A percentile compares a stretch with the other conserved stretches of the same genome.
Evolutionary conservation across 2,888 invertebrate species (phyloP).

Genomic region (Orthonychiurus folsomi): DNA sequence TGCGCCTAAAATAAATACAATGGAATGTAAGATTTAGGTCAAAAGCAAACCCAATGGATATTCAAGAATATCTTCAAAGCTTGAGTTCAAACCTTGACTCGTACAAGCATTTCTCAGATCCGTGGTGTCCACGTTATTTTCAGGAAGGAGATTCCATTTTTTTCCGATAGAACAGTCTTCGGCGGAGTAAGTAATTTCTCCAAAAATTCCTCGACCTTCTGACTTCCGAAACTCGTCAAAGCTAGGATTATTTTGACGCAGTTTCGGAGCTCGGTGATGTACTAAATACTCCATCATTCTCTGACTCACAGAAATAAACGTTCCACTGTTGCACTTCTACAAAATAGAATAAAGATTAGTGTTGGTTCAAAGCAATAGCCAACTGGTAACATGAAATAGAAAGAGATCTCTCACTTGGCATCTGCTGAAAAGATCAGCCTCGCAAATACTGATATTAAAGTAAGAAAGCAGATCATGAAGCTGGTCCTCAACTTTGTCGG

Average conservation of each 20-base stretch:
- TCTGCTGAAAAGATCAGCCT: constrained; percentile 59
- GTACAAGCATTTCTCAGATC: neutral
- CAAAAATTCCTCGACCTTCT: neutral
- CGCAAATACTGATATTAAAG: constrained; percentile 57
- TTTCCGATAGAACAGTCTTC: neutral
- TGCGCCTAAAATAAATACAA: too few relatives aligned
- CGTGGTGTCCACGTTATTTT: neutral
- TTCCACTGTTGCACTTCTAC: constrained; percentile 16
- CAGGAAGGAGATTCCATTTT: neutral
- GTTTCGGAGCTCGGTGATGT: neutral
- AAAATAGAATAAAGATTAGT: neutral
- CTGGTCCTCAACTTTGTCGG: constrained; percentile 54
- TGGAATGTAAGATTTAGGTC: too few relatives aligned
- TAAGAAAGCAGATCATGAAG: constrained; percentile 56
- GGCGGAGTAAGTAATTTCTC: neutral
- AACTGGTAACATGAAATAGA: neutral
- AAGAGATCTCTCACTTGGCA: constrained; percentile 54
- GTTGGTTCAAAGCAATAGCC: neutral
- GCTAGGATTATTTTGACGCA: too few relatives aligned
- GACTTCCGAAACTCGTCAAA: too few relatives aligned
- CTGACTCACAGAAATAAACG: constrained; percentile 11
- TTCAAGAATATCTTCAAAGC: too few relatives aligned
- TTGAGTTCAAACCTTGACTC: too few relatives aligned
- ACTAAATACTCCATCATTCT: constrained; percentile 12
- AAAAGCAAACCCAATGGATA: too few relatives aligned